Base-by-base conservation (phyloP, 2,113 vertebrate species). In the Otis tarda region DNA sequence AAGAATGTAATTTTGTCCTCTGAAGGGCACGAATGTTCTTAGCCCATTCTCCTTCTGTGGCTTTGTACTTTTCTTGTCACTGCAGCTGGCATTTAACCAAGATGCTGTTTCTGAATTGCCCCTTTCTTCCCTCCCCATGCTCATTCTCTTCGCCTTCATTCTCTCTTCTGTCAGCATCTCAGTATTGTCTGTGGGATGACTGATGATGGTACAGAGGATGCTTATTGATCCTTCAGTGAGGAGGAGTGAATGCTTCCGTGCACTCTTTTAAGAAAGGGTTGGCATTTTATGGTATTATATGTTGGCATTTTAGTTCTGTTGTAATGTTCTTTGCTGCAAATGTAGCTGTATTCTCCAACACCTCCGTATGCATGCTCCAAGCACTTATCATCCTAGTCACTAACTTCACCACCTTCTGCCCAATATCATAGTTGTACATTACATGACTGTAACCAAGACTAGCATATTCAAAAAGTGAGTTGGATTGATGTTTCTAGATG, bases 1-100 rank as follows among this genome's bases (percentile, higher is more conserved):
- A 96, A 75, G 85, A 91, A 92, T 77, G 56, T 77, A 4, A 87
- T 41, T 94, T 95, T 95, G 60, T 94, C 82, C 82, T 84, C 39
- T 80, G 50, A 91, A 92, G 69, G 83, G 37, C 90, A 69, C 1
- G 12, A 45, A 57, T 13, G 7, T 83, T 88, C 56, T 73, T 80
- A 80, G 24, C 49, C 69, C 37, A 33, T 50, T 93, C 30, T 93
- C 37, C 75, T 94, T 70, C 76, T 90, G 43, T 76, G 79, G n/a
- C 77, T 92, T 74, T 90, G 43, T 90, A 43, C 83, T 91, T 87
- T 90, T 65, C 65, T 87, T 89, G 71, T 76, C 84, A 84, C 37
- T 78, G 74, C 30, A 65, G 53, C 69, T 74, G 86, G 60, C 59
- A 81, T 93, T 97, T 96, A 87, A 71, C 71, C 67, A 89, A 87